Base-by-base conservation (phyloP, 2,888 invertebrate genomes). In the Zeuzera pyrina region DNA sequence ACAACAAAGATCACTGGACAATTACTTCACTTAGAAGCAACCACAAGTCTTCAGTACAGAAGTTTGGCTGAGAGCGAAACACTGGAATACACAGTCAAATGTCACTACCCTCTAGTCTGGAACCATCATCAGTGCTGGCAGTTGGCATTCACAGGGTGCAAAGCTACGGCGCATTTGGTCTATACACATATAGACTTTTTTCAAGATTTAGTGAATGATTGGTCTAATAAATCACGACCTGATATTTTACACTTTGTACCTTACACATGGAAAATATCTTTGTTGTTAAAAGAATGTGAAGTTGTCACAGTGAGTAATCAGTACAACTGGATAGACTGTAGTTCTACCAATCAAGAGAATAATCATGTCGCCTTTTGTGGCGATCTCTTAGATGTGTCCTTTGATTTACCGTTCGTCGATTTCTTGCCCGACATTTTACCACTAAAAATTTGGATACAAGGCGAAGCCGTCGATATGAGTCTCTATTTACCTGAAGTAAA, bases 271-370 rank as follows among this genome's bases (percentile, higher is more conserved):
- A 92, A 94, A 61, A 93, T 99, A 54, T 93, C 91, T 39, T 84
- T 98, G 38, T 85, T 94, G 5, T 77, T 97, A 12, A 97, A 98
- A 67, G 96, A 98, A 71, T 97, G 98, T 72, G 97, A 99, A 76
- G 86, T 99, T 10, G 88, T 98, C 1, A 94, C 96, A 24, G 83
- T 95, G 10, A 92, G 95, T 56, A 99, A 98, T 76, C 95, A 98
- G 64, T 94, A 94, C 70, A 99, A 99, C 72, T 99, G 98, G 99
- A 93, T 99, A 46, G 98, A 99, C 72, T 98, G 98, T 54, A 95
- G 96, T 33, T 96, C 96, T 14, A 94, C 95, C 30, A 93, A 95
- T 52, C 95, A 95, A 67, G 97, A 97, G 77, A 97, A 97, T 69
- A 91, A 95, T 72, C 95, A 96, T 62, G 87, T 97, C 33, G 97